Percentiles rank a stretch among this genome's conserved stretches.
These are phyloP conservation scores for Echinarachnius parma DNA, from an alignment of 53 echinoderm and acorn worm genomes.

Conservation along the genomic window DNA sequence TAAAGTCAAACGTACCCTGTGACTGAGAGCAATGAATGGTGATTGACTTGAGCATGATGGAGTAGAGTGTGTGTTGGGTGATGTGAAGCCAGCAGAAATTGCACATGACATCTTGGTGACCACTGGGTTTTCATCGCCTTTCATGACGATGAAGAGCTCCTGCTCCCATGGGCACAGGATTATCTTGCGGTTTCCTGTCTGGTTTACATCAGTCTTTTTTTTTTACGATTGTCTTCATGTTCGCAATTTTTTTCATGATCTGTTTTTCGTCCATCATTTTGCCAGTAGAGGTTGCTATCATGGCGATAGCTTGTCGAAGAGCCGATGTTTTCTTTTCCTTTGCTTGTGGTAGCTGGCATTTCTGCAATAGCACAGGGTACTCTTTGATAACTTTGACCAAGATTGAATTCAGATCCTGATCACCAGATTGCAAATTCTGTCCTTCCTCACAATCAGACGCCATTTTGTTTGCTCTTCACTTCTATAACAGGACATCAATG, in stretches of 20 bases:
- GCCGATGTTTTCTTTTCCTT: conserved; percentile 13
- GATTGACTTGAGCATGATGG: too few species aligned
- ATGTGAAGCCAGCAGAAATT: too few species aligned
- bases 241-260: conserved; percentile 17
- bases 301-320: not conserved
- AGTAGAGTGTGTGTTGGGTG: too few species aligned
- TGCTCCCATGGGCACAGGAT: conserved; percentile 17
- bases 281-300: not conserved
- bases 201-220: conserved; percentile 12
- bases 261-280: conserved; percentile 15
- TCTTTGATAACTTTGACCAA: too few species aligned
- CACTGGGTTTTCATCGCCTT: not conserved
- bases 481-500: too few species aligned
- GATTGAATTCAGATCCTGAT: too few species aligned
- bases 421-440: too few species aligned
- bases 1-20: too few species aligned
- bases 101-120: too few species aligned
- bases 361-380: not conserved
- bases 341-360: conserved; percentile 20
- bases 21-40: too few species aligned
- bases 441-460: too few species aligned
- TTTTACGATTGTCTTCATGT: conserved; percentile 17
- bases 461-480: not conserved
- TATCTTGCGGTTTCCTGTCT: conserved; percentile 20
- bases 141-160: conserved; percentile 8